Base-by-base conservation (phyloP, 2,888 invertebrate genomes). In the Microplitis manilae region DNA sequence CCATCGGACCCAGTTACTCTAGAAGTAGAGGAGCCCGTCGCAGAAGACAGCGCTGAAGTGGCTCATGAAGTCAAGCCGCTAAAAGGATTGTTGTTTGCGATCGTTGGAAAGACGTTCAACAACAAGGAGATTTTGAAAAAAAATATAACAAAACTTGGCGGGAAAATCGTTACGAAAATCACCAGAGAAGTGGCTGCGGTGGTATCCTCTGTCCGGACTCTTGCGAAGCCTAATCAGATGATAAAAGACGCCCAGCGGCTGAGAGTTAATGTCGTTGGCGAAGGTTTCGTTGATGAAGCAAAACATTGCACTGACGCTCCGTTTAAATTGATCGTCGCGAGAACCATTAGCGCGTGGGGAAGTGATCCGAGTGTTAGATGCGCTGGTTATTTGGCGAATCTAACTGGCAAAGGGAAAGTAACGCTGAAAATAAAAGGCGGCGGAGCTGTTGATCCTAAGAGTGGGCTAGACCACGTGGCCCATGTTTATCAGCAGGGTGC, bases 371-470 rank as follows among this genome's bases (percentile, higher is more conserved):
- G 90, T 9, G 92, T 92, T 78, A 93, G 94, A 82, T 97, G 81
- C 95, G 95, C 40, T 91, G 93, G 73, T 97, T 97, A 97, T 97
- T 97, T 13, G 93, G 94, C 20, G 95, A 96, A 88, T 92, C 92
- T 2, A 86, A 89, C 92, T 0, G 89, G 90, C 0, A 92, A 93
- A 0, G 92, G 91, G 59, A 94, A 93, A 80, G 87, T 94, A 59
- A 96, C 94, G 81, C 86, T 96, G 78, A 93, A 93, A 77, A 90
- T 97, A 20, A 96, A 97, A 88, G 92, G 91, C 75, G 98, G 98
- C 0, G 94, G 94, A 0, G 96, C 96, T 1, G 98, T 99, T 0
- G 99, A 99, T 90, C 97, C 98, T 0, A 97, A 96, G 60, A 97
- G 96, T 20, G 94, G 94, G 0, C 88, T 97, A 8, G 95, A 94